Conservation (phyloP, 2,888 invertebrate genomes). For the Rhagophthalmus giganteus region DNA sequence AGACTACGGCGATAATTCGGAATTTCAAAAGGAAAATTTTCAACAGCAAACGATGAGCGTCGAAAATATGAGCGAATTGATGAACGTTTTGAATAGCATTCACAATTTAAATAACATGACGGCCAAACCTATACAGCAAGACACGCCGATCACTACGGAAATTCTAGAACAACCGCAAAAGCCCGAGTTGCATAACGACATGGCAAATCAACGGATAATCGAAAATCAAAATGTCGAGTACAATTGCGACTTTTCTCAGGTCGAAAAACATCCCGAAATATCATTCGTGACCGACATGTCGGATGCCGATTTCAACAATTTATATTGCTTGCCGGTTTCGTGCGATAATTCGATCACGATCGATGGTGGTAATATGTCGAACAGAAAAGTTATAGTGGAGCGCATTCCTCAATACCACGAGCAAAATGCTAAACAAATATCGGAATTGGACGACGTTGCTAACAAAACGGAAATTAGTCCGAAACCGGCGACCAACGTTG, state of each 20-base stretch:
- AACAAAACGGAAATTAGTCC: not conserved
- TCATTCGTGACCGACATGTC: no score
- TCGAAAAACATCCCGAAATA: no score
- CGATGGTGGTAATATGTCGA: constrained; percentile 4
- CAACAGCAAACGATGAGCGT: constrained; percentile 18
- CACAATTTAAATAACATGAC: constrained; percentile 20
- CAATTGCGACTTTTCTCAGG: constrained; percentile 4
- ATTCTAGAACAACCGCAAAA: no score
- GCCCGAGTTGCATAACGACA: no score
- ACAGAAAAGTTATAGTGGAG: constrained; percentile 24
- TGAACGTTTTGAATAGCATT: constrained; percentile 17
- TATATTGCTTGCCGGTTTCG: constrained; percentile 14
- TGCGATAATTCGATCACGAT: constrained; percentile 1
- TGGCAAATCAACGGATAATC: no score
- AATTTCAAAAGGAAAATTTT: constrained; percentile 11
- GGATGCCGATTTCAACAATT: constrained; percentile 17
- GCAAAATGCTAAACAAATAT: constrained; percentile 3
- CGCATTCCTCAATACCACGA: constrained; percentile 14
- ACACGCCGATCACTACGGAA: not conserved
- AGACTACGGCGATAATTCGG: constrained; percentile 14
- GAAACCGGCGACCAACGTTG: no score
- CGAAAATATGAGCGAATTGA: constrained; percentile 24
- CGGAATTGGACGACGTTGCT: not conserved
- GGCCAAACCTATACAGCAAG: not conserved
- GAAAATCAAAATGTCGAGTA: constrained; percentile 5